Evolutionary conservation across 2,113 vertebrate genomes (phyloP).

Genomic region (Xerus inauris): DNA sequence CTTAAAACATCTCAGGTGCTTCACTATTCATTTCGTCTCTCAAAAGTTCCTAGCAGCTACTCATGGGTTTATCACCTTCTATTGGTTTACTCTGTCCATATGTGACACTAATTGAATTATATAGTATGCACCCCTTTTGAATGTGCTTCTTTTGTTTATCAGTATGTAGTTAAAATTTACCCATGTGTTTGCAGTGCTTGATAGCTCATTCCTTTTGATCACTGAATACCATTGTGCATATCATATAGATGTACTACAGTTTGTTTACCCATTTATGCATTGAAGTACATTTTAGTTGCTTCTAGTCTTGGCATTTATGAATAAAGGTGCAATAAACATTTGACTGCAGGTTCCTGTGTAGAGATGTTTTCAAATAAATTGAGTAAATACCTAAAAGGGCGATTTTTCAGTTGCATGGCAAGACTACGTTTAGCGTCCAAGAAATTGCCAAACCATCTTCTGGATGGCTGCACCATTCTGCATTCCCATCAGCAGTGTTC

Average conservation of each 20-base stretch:
- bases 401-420: neutral
- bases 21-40: neutral
- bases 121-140: neutral
- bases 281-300: constrained; percentile 1
- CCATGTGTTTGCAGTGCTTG: neutral
- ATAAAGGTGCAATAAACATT: neutral
- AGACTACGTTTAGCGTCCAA: neutral
- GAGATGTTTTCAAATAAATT: constrained; percentile 17
- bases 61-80: neutral
- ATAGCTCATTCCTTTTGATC: neutral
- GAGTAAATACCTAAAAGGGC: neutral
- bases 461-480: neutral
- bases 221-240: neutral
- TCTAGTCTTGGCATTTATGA: neutral
- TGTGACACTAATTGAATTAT: neutral
- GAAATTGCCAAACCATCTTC: neutral
- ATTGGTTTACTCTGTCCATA: neutral
- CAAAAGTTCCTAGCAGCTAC: neutral
- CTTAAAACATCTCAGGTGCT: neutral
- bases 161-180: neutral
- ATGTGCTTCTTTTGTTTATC: neutral
- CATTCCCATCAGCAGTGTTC: neutral
- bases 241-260: neutral
- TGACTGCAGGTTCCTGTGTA: constrained; percentile 24
- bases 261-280: neutral